Base-by-base conservation (phyloP, 2,113 vertebrate genomes). In the Suncus etruscus region DNA sequence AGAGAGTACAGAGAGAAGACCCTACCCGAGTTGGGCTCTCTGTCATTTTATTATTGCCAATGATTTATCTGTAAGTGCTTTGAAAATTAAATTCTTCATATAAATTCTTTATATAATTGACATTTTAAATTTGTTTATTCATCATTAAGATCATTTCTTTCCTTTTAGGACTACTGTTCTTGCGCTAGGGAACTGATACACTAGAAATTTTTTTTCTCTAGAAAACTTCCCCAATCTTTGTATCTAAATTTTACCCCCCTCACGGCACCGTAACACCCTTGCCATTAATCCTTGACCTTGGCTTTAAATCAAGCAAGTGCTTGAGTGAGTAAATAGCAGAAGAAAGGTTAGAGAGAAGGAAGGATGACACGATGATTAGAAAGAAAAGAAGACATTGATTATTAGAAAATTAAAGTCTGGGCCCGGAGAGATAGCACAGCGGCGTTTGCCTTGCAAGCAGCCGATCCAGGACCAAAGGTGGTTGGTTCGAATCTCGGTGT, bases 21-120 rank as follows among this genome's bases (percentile, higher is more conserved):
- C 83, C 83, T 48, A 50, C 32, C 54, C 58, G n/a, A 79, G 70
- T 58, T 20, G n/a, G 32, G 31, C n/a, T 61, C 16, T 54, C 20
- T 54, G 0, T 66, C 31, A 77, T 89, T 93, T 80, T 94, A 27
- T 54, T 27, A 82, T 69, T 87, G 47, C 32, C 61, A 66, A n/a
- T 24, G 4, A 48, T 20, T 66, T 66, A 27, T 82, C n/a, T 70
- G 48, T 91, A 73, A 83, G 11, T 92, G 32, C 58, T 83, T 88
- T 90, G 32, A 83, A 91, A 91, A 61, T 20, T 51, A 89, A 74
- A 76, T 92, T 65, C 63, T 54, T 87, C 51, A 58, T 39, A 79
- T 32, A 85, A 91, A n/a, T n/a, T 65, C 63, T 54, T 87, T 51
- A 58, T 39, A 79, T 32, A 85, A 91, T 87, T 72, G 79, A 10